Evolutionary conservation across 2,888 invertebrate genomes (phyloP).

Genomic region (Folsomia manolachei): DNA sequence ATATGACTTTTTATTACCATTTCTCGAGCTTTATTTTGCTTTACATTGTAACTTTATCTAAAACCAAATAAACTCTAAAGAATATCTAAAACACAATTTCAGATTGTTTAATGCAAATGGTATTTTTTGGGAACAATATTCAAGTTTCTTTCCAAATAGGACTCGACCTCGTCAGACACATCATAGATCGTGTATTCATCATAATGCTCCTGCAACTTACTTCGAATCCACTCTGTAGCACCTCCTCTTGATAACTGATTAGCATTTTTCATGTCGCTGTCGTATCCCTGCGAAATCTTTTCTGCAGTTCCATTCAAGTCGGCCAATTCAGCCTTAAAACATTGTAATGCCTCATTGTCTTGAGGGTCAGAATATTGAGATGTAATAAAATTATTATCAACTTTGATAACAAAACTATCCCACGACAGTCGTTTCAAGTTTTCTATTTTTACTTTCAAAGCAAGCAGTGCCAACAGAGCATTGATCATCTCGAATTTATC

Average conservation of each 20-base stretch:
- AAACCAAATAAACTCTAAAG: no score
- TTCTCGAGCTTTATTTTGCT: no score
- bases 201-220: neutral
- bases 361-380: neutral
- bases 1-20: no score
- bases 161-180: neutral
- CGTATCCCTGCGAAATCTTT: neutral
- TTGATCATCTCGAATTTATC: conserved; percentile 11
- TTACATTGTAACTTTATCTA: no score
- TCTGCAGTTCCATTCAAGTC: neutral
- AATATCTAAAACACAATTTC: no score
- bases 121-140: neutral
- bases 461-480: neutral
- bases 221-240: neutral
- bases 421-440: neutral
- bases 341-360: neutral
- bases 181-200: neutral
- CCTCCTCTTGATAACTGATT: neutral
- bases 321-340: neutral
- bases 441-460: neutral
- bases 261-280: neutral
- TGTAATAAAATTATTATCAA: neutral
- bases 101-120: no score
- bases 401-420: neutral
- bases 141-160: neutral